These are phyloP conservation scores for Cryptotis parvus DNA, from an alignment of 2,113 vertebrate species.

Conservation along the genomic window DNA sequence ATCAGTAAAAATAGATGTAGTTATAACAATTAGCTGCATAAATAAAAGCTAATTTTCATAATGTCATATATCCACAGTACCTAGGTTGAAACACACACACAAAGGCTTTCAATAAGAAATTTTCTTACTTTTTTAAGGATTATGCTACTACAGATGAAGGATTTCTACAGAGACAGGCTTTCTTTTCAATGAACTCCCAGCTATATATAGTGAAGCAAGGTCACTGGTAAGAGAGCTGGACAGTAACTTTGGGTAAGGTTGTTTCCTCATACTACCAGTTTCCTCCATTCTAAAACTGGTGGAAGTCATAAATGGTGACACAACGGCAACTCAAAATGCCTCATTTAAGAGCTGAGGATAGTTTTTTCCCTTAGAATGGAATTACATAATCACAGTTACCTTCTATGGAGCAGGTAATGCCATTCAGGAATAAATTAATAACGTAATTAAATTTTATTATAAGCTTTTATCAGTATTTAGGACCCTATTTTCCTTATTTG, in stretches of 20 bases:
- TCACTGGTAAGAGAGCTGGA: not conserved
- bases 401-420: conserved; percentile 38
- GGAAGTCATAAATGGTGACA: not conserved
- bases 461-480: conserved; percentile 69
- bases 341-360: not conserved
- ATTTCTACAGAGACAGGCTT: not conserved
- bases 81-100: conserved; percentile 7
- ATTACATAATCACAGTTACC: conserved; percentile 42
- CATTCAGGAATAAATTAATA: conserved; percentile 49
- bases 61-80: not conserved
- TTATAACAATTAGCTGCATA: conserved; percentile 6
- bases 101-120: not conserved
- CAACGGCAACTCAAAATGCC: not conserved
- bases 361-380: conserved; percentile 8
- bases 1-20: conserved; percentile 26
- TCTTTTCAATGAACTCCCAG: not conserved
- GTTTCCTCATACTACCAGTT: not conserved
- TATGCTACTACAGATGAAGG: not conserved
- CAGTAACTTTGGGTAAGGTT: not conserved
- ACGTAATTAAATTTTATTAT: conserved; percentile 66
- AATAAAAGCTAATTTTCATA: conserved; percentile 17
- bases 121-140: not conserved
- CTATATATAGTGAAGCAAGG: conserved; percentile 20
- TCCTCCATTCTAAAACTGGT: not conserved
- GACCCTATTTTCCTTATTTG: conserved; percentile 60